Evolutionary conservation across 2,797 vertebrate species (phyloP), one percentile per base, ranked within the genome.

Genomic region (Serranus cabrilla): DNA sequence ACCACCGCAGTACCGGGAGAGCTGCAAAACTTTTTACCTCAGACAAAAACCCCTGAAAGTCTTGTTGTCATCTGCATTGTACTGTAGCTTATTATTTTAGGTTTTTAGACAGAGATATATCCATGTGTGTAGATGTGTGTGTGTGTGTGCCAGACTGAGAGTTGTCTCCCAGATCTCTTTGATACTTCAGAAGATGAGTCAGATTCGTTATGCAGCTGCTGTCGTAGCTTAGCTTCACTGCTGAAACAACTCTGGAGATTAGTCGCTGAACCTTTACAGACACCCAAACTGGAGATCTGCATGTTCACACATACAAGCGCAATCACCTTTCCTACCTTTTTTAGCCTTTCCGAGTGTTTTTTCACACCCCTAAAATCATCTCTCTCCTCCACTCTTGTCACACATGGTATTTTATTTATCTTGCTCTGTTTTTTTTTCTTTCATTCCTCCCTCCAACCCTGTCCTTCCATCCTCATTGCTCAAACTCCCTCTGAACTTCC

Each of bases 101-200:
- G 42, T 50, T 73, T 50, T 81, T 3, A 46, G 55, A 56, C 11
- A 31, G 49, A 43, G 2, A 31, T 69, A 16, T 34, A 31, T 64
- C 2, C 4, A 43, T 77, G 50, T 71, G 39, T 63, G 52, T 56
- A 16, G 4, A 21, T 18, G 12, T 23, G 20, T 42, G 42, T 25
- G 55, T 20, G 6, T 37, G 17, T 27, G 51, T 21, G 47, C 42
- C 52, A 65, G 64, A 67, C n/a, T 31, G 50, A 65, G 50, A 79
- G 43, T 71, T 84, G 71, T 71, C 80, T 47, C 17, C 34, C 51
- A 69, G 31, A 78, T 78, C 47, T 56, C 46, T 74, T 76, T 71
- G 72, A 82, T 73, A 54, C 58, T 45, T 67, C 39, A 61, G 54
- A 39, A 60, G 71, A 81, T 80, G 46, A 83, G 43, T 83, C 56